Conservation (phyloP, 1,140 invertebrate genomes). For the Drosophila navojoa region DNA sequence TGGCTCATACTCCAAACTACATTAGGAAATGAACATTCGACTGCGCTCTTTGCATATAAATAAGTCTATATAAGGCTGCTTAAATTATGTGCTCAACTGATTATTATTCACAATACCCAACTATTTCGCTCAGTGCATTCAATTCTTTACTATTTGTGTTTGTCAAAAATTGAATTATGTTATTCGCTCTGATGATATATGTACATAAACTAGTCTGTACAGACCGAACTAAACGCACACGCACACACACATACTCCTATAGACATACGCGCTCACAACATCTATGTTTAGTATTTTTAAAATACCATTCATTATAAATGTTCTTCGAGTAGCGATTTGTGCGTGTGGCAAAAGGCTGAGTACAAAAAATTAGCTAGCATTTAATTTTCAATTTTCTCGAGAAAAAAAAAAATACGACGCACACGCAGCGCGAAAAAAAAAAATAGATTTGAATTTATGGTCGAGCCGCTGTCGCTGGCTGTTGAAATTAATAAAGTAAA, state of each 20-base stretch:
- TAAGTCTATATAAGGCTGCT: too few species aligned
- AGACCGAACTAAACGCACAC: not conserved
- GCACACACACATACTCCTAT: not conserved
- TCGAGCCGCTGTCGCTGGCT: constrained; percentile 42
- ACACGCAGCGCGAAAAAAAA: constrained; percentile 27
- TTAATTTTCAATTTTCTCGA: constrained; percentile 66
- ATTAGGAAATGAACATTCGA: too few species aligned
- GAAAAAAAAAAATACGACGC: constrained; percentile 57
- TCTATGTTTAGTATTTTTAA: constrained; percentile 22
- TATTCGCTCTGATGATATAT: constrained; percentile 1
- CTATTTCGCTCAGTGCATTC: constrained; percentile 4
- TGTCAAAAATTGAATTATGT: constrained; percentile 35
- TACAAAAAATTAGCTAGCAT: constrained; percentile 65
- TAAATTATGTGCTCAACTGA: too few species aligned
- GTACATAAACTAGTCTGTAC: constrained; percentile 1
- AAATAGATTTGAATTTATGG: constrained; percentile 70
- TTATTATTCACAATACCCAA: not conserved
- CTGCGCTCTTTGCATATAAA: too few species aligned
- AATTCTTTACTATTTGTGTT: constrained; percentile 3
- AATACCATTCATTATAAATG: constrained; percentile 39
- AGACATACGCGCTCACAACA: too few species aligned
- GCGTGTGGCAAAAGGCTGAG: constrained; percentile 38
- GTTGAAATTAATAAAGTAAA: constrained; percentile 81
- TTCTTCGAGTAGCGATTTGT: constrained; percentile 39
- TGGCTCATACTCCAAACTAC: too few species aligned